Evolutionary conservation across 1,140 invertebrate species (phyloP), one percentile per base, ranked within the genome.

Genomic region (Bombus confusus): DNA sequence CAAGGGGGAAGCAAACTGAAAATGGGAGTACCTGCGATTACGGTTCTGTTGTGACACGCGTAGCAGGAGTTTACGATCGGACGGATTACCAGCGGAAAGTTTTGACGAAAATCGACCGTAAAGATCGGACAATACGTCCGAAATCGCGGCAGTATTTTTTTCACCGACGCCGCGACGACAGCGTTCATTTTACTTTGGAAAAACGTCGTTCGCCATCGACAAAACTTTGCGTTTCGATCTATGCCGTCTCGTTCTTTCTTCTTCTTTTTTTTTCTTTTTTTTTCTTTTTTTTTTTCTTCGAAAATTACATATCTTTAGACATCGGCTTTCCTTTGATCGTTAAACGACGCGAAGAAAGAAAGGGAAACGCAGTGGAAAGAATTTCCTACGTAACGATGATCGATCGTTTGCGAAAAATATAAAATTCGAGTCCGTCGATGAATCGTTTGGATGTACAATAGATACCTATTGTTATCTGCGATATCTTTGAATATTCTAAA

Each of bases 21-120:
- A 78, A 39, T 57, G 64, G 52, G 10, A 28, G 47, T 74, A 72
- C 31, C 79, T 43, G 85, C 59, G 78, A 43, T 43, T 37, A 22
- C 71, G 22, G 71, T 31, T 31, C 43, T 86, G 66, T 87, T 84
- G 74, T 79, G 85, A 88, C 85, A 79, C 34, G 62, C 62, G 69
- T 78, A 59, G 69, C 41, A 62, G 57, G 10, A 76, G 18, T 88
- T 88, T 88, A 88, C 87, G 80, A 83, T 83, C 86, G 80, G 28
- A 52, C 52, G 66, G 73, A 85, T 86, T 86, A 74, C 34, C 41
- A n/a, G 79, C 37, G 37, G 73, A 87, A 72, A 87, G 57, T 86
- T 88, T 74, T 86, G 79, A 87, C 77, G 59, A 31, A 47, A 66
- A 57, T 57, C 80, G 57, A 43, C 47, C 22, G 59, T 78, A 77